Percentiles rank a stretch among this genome's conserved stretches.
These are phyloP conservation scores for Knipowitschia caucasica DNA, from an alignment of 2,797 vertebrate species.

Conservation along the genomic window DNA sequence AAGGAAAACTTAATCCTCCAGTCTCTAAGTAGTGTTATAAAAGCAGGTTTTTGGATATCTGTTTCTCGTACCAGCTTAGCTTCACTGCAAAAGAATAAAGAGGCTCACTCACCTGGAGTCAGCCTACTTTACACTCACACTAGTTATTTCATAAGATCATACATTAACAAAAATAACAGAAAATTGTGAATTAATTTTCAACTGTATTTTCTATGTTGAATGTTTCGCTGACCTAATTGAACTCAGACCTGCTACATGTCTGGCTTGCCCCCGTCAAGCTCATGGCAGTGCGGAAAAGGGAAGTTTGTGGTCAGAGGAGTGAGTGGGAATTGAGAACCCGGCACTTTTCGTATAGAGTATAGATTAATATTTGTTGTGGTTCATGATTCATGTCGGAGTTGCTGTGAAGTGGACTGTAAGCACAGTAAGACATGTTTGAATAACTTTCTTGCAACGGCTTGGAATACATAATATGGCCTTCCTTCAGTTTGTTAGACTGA, in stretches of 20 bases:
- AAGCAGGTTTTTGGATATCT: constrained; percentile 33
- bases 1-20: constrained; percentile 49
- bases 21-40: constrained; percentile 47
- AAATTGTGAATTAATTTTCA: constrained; percentile 23
- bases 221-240: constrained; percentile 32
- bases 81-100: constrained; percentile 22
- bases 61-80: constrained; percentile 26
- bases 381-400: constrained; percentile 28
- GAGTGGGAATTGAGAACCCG: constrained; percentile 27
- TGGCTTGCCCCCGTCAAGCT: constrained; percentile 12
- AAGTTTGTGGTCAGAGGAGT: constrained; percentile 23
- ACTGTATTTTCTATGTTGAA: constrained; percentile 33
- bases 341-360: constrained; percentile 45
- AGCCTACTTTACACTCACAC: constrained; percentile 16
- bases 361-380: constrained; percentile 50
- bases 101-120: constrained; percentile 29
- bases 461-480: constrained; percentile 13
- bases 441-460: constrained; percentile 14
- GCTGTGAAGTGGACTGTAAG: constrained; percentile 23
- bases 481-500: constrained; percentile 19
- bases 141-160: constrained; percentile 22
- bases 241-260: constrained; percentile 29
- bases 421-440: constrained; percentile 13
- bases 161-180: constrained; percentile 13
- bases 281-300: constrained; percentile 14